phyloP scores from a whole-genome alignment of 2,113 vertebrate species.

The Calidris pygmaea region DNA sequence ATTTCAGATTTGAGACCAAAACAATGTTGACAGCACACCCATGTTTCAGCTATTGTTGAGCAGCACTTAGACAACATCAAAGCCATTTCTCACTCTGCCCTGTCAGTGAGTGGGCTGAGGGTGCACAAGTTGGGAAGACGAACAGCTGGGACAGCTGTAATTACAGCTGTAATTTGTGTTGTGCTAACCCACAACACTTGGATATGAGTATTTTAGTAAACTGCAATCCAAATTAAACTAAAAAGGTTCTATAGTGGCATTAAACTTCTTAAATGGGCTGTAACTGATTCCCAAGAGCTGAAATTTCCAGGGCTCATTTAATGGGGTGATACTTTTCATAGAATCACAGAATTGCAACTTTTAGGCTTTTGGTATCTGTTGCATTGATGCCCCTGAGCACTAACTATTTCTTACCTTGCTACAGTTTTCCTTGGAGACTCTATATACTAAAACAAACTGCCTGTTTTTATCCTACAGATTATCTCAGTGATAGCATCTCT shows the following conservation, averaged over 20 bases:
- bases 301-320: not conserved
- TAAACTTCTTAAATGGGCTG: not conserved
- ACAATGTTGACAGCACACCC: fast-evolving
- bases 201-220: not conserved
- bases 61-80: not conserved
- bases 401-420: not conserved
- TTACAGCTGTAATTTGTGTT: not conserved
- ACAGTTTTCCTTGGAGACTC: not conserved
- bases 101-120: not conserved
- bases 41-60: not conserved
- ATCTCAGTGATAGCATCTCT: not conserved
- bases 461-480: not conserved
- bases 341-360: too few species aligned
- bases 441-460: not conserved
- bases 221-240: not conserved
- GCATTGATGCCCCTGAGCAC: not conserved
- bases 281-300: not conserved
- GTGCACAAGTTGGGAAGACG: not conserved
- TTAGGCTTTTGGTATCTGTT: not conserved
- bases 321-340: not conserved
- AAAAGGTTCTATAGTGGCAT: not conserved
- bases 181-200: fast-evolving
- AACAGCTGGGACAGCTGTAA: not conserved
- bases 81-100: not conserved
- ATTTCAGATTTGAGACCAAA: not conserved